phyloP scores from a whole-genome alignment of 2,888 invertebrate species.

The Drosophila acutilabella region DNA sequence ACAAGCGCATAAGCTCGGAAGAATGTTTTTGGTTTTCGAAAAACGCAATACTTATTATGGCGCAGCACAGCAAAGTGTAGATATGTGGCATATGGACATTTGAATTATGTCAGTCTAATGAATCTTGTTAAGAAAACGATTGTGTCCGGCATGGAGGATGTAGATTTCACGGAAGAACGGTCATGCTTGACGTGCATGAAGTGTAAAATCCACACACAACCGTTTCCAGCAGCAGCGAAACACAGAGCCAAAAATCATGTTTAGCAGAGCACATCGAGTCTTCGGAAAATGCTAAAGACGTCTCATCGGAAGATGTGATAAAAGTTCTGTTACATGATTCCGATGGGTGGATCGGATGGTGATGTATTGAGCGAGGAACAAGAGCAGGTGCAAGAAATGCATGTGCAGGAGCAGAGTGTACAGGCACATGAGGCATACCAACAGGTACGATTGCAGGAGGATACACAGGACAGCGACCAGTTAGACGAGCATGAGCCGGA shows the following conservation, averaged over 20 bases:
- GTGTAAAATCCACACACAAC: not conserved
- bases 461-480: not conserved
- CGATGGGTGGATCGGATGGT: too few species aligned
- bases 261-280: too few species aligned
- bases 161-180: not conserved
- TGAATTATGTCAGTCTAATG: slow-evolving; percentile 1
- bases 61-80: not conserved
- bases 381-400: too few species aligned
- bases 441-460: too few species aligned
- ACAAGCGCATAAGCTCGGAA: not conserved
- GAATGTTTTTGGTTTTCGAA: not conserved
- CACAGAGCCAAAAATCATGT: not conserved
- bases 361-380: too few species aligned
- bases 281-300: too few species aligned
- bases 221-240: not conserved
- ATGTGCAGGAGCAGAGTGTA: too few species aligned
- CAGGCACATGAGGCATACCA: too few species aligned
- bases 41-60: not conserved
- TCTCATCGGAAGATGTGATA: too few species aligned
- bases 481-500: not conserved
- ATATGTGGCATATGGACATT: not conserved
- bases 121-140: not conserved
- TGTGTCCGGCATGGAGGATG: not conserved
- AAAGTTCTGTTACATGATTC: too few species aligned
- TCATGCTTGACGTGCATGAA: not conserved